Conservation (phyloP, 2,797 vertebrate species). For the Anas bernieri region DNA sequence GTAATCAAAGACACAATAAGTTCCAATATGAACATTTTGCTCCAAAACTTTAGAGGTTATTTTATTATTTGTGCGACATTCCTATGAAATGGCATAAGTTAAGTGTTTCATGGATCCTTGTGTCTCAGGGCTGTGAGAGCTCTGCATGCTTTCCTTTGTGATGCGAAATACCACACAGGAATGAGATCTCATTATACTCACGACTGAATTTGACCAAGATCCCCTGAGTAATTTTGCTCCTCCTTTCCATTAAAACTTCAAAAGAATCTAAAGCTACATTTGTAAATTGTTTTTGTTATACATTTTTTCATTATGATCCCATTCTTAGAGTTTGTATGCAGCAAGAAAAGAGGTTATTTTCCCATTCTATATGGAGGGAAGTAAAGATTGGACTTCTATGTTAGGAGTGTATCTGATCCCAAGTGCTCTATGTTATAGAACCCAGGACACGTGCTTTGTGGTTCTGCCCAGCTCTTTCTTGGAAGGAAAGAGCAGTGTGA, state of each 20-base stretch:
- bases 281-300: not conserved
- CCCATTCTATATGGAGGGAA: not conserved
- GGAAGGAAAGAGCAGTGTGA: not conserved
- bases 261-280: not conserved
- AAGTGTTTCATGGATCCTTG: not conserved
- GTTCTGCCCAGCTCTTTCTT: not conserved
- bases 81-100: not conserved
- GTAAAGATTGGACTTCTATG: not conserved
- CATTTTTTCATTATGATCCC: not conserved
- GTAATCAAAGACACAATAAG: not conserved
- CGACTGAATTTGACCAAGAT: not conserved
- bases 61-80: constrained; percentile 11
- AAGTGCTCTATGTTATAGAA: not conserved
- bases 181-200: not conserved
- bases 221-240: not conserved
- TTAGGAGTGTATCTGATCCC: not conserved
- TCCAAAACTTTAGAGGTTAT: not conserved
- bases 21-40: not conserved
- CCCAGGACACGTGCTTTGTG: not conserved
- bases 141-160: not conserved
- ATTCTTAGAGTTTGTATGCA: not conserved
- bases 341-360: not conserved
- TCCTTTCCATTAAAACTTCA: constrained; percentile 25
- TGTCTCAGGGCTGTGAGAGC: not conserved
- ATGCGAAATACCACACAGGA: constrained; percentile 42